These are phyloP conservation scores for Hirundo rustica DNA, from an alignment of 2,797 vertebrate genomes.

Conservation along the genomic window DNA sequence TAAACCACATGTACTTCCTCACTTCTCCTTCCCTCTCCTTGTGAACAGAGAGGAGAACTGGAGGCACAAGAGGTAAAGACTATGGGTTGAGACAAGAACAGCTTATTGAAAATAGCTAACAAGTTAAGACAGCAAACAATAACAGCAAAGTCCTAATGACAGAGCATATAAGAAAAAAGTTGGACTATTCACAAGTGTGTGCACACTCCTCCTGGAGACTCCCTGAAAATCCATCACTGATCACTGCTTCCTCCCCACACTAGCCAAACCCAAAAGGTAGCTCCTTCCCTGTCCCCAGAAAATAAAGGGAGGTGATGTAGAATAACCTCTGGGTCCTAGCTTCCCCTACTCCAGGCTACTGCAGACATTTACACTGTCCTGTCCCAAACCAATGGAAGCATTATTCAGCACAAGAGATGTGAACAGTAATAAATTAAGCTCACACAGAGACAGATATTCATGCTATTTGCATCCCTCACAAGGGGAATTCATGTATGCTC, in stretches of 20 bases:
- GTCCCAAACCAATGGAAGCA: fast-evolving
- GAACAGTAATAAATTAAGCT: background rate
- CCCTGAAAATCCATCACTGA: background rate
- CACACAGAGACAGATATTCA: background rate
- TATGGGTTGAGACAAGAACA: background rate
- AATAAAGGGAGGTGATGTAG: background rate
- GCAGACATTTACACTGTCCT: background rate
- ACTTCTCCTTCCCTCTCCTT: background rate
- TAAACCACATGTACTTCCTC: background rate
- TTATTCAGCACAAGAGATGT: background rate
- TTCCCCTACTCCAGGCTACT: background rate
- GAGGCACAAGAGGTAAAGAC: background rate
- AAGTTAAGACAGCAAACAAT: fast-evolving
- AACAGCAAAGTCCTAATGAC: background rate
- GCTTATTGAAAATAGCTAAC: background rate
- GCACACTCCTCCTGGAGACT: background rate
- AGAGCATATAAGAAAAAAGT: background rate
- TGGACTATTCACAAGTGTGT: background rate
- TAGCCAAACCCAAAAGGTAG: background rate
- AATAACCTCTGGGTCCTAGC: background rate
- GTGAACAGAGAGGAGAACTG: background rate
- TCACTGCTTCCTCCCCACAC: background rate
- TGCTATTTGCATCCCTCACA: fast-evolving
- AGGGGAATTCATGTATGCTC: too few species aligned
- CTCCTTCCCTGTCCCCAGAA: background rate